Evolutionary conservation across 2,797 vertebrate species (phyloP).

Genomic region (Buphagus erythrorhynchus): DNA sequence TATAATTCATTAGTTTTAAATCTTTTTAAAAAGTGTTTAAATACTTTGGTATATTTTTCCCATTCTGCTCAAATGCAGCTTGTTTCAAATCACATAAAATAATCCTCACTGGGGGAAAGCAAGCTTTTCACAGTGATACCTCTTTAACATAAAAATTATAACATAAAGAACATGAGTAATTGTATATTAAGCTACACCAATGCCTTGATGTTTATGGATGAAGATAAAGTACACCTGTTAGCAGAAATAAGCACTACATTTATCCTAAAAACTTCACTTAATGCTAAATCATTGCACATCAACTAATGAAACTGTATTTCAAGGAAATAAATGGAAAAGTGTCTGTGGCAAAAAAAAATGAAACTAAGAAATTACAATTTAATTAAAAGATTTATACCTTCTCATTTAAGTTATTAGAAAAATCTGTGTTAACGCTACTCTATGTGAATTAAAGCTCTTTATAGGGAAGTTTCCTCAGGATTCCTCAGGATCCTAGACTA

Average conservation of each 20-base stretch:
- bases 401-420: not conserved
- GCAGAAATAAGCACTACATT: not conserved
- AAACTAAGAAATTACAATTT: not conserved
- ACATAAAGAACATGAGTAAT: not conserved
- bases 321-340: not conserved
- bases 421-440: not conserved
- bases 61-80: not conserved
- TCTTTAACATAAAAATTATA: not conserved
- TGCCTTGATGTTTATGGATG: not conserved
- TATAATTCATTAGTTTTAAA: not conserved
- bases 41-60: not conserved
- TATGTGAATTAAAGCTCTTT: not conserved
- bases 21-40: rapidly evolving
- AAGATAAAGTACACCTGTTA: not conserved
- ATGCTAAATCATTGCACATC: not conserved
- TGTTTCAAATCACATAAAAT: not conserved
- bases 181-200: not conserved
- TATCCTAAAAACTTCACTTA: not conserved
- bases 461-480: not conserved
- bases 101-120: not conserved
- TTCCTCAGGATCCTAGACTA: no score
- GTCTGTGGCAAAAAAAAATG: not conserved
- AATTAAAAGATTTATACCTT: not conserved
- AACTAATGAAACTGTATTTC: not conserved
- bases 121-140: not conserved